Evolutionary conservation across 2,113 vertebrate species (phyloP).

Genomic region (Anoplopoma fimbria): DNA sequence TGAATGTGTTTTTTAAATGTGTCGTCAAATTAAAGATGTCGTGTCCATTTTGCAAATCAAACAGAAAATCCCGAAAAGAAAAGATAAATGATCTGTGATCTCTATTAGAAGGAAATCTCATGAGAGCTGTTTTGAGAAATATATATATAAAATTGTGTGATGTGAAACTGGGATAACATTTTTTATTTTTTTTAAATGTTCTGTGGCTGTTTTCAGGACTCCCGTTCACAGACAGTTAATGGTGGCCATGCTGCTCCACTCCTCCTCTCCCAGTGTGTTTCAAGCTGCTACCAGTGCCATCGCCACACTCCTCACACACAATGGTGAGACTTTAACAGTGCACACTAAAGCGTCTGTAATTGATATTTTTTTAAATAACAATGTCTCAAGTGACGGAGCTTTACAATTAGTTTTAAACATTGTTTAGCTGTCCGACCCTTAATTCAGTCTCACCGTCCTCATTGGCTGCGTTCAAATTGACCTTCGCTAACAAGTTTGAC

Average conservation of each 20-base stretch:
- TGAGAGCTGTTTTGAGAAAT: background rate
- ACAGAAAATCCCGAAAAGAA: too few species aligned
- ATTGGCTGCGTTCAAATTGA: too few species aligned
- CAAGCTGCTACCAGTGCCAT: constrained; percentile 89
- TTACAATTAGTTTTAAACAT: too few species aligned
- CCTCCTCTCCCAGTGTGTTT: constrained; percentile 89
- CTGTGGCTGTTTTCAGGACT: constrained; percentile 81
- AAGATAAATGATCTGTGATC: too few species aligned
- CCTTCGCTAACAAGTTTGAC: too few species aligned
- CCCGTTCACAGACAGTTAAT: constrained; percentile 92
- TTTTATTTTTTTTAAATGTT: too few species aligned
- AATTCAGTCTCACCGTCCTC: too few species aligned
- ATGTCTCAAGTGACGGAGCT: background rate
- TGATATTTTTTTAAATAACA: background rate
- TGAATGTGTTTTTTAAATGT: too few species aligned
- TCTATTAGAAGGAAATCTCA: background rate
- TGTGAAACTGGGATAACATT: background rate
- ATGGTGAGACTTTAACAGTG: constrained; percentile 82
- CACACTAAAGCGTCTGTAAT: background rate
- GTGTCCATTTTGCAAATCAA: too few species aligned
- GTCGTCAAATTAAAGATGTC: too few species aligned
- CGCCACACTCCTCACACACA: constrained; percentile 87
- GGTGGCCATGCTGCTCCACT: constrained; percentile 93
- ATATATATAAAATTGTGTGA: background rate
- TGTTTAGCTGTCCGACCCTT: too few species aligned